These are phyloP conservation scores for Chorisops tibialis DNA, from an alignment of 2,888 invertebrate genomes.

Conservation along the genomic window DNA sequence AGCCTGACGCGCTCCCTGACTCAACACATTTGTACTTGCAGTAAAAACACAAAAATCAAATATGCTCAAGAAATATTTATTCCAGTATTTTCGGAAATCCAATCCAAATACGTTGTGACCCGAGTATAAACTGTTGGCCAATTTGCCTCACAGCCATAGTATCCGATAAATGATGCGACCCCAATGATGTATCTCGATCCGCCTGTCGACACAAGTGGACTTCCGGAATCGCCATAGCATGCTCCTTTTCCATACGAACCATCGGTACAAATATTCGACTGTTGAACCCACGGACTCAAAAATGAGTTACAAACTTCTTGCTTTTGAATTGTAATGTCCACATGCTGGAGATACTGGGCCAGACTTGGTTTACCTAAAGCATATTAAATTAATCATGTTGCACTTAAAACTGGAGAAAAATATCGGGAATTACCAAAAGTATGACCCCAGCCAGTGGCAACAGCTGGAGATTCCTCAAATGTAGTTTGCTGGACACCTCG, in stretches of 20 bases:
- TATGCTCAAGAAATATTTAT: not conserved
- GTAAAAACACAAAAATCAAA: too few species aligned
- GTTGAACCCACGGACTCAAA: not conserved
- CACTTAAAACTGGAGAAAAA: not conserved
- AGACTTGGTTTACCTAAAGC: too few species aligned
- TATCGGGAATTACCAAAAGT: not conserved
- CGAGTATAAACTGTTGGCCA: conserved; percentile 23
- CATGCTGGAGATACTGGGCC: not conserved
- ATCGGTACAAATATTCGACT: conserved; percentile 21
- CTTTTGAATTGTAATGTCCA: not conserved
- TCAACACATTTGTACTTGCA: too few species aligned
- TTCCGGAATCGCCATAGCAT: conserved; percentile 28
- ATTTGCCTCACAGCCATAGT: conserved; percentile 23
- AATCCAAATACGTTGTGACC: conserved; percentile 23
- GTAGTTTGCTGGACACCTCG: not conserved
- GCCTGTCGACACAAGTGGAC: conserved; percentile 3
- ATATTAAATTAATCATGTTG: not conserved
- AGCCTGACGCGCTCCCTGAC: too few species aligned
- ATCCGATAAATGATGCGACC: conserved; percentile 16
- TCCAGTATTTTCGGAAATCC: conserved; percentile 24
- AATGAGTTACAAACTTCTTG: not conserved
- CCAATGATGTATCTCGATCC: conserved; percentile 4
- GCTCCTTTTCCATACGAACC: conserved; percentile 3
- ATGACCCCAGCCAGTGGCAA: conserved; percentile 11
- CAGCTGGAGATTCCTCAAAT: not conserved